Base-by-base conservation (phyloP, 1,140 invertebrate species). In the Heliconius congener region DNA sequence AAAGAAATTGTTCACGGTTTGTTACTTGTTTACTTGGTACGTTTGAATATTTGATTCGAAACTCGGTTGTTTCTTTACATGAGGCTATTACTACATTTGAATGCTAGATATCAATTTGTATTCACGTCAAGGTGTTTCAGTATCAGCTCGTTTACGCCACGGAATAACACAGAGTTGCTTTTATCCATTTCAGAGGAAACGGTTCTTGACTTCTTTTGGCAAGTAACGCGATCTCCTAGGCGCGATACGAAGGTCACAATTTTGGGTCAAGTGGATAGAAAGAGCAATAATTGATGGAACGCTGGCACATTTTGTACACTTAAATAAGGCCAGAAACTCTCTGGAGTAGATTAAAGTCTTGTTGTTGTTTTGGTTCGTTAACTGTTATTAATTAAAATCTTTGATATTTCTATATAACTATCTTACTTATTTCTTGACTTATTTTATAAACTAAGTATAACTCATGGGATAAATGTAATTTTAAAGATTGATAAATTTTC, bases 1-100 rank as follows among this genome's bases (percentile, higher is more conserved):
- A 83, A 83, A 86, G 82, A 86, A 84, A 80, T 83, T 78, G 78
- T 82, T 73, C 71, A 60, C 57, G 71, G 85, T 83, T 80, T 83
- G 77, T 84, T 84, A 81, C 84, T 81, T 34, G 74, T 74, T 66
- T 13, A 27, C 79, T 76, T n/a, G n/a, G n/a, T n/a, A 27, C 27
- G 23, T 66, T 66, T 66, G 27, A 66, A 66, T 30, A 66, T 66
- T 66, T 66, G 60, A 66, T 66, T 66, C 11, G 27, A 27, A 66
- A 30, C 60, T 30, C 1, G 11, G 23, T 3, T 5, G n/a, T 30
- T 23, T 30, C 27, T 30, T 27, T 16, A 66, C 27, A 30, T 27
- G 60, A 30, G 60, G 27, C 60, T 66, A 66, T 66, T 66, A 66
- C 60, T 66, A 30, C 18, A 57, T n/a, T 30, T 66, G 27, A 3